Conservation (phyloP, 30 jellyfish, hydroid and myxozoan genomes). For the Cassiopea xamachana region DNA sequence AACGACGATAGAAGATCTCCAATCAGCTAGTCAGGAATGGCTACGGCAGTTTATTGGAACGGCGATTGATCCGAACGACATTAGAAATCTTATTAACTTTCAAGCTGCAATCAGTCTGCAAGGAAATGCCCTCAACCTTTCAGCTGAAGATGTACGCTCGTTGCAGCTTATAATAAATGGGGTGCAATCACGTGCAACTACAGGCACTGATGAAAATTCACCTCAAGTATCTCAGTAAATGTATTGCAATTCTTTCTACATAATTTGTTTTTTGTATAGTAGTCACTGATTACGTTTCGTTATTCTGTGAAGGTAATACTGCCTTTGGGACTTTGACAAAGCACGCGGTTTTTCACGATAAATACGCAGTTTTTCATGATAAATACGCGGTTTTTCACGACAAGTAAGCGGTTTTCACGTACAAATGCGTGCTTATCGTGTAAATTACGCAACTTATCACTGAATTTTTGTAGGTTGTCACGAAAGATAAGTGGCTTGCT, state of each 20-base stretch:
- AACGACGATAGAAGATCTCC: constrained; percentile 48
- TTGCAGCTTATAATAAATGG: constrained; percentile 62
- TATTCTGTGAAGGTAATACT: too few relatives aligned
- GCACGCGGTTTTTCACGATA: neutral
- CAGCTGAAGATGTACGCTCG: constrained; percentile 58
- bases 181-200: constrained; percentile 32
- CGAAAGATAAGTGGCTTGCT: too few relatives aligned
- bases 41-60: constrained; percentile 57
- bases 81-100: constrained; percentile 30
- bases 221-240: neutral
- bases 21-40: constrained; percentile 48
- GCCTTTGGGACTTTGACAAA: neutral
- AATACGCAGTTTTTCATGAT: neutral
- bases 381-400: too few relatives aligned
- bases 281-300: neutral
- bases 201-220: neutral
- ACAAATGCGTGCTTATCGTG: too few relatives aligned
- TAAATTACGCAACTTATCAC: too few relatives aligned
- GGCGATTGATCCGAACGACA: constrained; percentile 30
- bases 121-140: constrained; percentile 34
- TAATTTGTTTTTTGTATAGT: neutral
- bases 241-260: neutral
- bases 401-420: too few relatives aligned
- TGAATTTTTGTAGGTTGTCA: too few relatives aligned
- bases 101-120: constrained; percentile 39